phyloP scores from a whole-genome alignment of 1,140 invertebrate species.

The Microplitis mediator region DNA sequence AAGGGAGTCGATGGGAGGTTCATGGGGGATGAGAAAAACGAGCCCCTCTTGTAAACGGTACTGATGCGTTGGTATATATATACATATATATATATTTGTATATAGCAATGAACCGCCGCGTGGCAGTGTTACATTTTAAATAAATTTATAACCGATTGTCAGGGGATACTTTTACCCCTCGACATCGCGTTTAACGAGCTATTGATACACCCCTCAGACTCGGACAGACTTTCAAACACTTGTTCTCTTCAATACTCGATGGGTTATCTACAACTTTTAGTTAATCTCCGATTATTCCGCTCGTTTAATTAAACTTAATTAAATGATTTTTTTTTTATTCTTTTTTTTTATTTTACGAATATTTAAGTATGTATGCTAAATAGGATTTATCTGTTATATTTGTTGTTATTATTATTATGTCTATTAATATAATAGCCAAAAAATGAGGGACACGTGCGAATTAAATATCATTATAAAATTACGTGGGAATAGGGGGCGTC shows the following conservation, averaged over 20 bases:
- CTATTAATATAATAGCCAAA: not conserved
- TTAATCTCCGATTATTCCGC: not conserved
- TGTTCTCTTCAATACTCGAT: conserved; percentile 6
- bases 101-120: not conserved
- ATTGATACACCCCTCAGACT: conserved; percentile 51
- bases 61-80: too few relatives aligned
- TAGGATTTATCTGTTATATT: too few relatives aligned
- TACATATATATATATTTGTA: too few relatives aligned
- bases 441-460: not conserved
- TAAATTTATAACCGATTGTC: conserved; percentile 53
- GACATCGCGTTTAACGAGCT: conserved; percentile 55
- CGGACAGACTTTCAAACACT: conserved; percentile 9
- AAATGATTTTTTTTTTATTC: too few relatives aligned
- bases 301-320: too few relatives aligned
- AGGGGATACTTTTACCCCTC: conserved; percentile 14
- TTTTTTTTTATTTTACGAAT: too few relatives aligned
- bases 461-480: conserved; percentile 2
- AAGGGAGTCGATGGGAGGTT: not conserved
- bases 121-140: conserved; percentile 48
- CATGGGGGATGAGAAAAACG: not conserved
- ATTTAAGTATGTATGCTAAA: not conserved
- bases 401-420: too few relatives aligned
- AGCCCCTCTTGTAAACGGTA: conserved; percentile 1
- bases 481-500: conserved; percentile 13
- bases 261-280: not conserved